phyloP scores from a whole-genome alignment of 2,888 invertebrate species.

The Eupithecia insigniata region DNA sequence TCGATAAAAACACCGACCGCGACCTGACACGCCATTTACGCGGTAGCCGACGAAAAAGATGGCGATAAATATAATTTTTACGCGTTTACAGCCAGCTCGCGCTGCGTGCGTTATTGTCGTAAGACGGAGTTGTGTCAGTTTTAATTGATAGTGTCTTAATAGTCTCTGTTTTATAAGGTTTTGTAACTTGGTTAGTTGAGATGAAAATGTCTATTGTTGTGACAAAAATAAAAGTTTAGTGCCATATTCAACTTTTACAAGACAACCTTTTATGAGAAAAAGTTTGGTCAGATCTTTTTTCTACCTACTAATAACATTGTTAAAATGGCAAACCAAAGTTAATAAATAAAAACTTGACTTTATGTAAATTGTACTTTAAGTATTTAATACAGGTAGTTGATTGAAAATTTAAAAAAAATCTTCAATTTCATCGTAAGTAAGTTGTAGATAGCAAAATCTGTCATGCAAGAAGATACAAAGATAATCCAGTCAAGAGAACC shows the following conservation, averaged over 20 bases:
- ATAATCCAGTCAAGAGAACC: constrained; percentile 8
- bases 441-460: neutral
- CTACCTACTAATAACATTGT: neutral
- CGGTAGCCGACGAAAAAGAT: neutral
- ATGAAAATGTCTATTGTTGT: constrained; percentile 23
- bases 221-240: neutral
- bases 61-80: constrained; percentile 13
- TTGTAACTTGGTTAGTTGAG: constrained; percentile 26
- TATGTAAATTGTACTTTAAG: too few relatives aligned
- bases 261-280: neutral
- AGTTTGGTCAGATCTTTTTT: neutral
- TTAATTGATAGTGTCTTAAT: constrained; percentile 38
- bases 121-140: constrained; percentile 34
- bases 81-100: constrained; percentile 17
- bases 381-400: too few relatives aligned
- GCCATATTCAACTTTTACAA: neutral
- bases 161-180: constrained; percentile 30
- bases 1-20: neutral
- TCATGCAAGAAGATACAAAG: constrained; percentile 6
- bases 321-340: neutral
- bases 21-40: neutral
- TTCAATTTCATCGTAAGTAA: neutral
- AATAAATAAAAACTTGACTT: too few relatives aligned
- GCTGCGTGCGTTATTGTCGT: constrained; percentile 32
- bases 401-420: too few relatives aligned